These are phyloP conservation scores for Tetramorium parvispinum DNA, from an alignment of 1,140 invertebrate genomes.

Conservation along the genomic window DNA sequence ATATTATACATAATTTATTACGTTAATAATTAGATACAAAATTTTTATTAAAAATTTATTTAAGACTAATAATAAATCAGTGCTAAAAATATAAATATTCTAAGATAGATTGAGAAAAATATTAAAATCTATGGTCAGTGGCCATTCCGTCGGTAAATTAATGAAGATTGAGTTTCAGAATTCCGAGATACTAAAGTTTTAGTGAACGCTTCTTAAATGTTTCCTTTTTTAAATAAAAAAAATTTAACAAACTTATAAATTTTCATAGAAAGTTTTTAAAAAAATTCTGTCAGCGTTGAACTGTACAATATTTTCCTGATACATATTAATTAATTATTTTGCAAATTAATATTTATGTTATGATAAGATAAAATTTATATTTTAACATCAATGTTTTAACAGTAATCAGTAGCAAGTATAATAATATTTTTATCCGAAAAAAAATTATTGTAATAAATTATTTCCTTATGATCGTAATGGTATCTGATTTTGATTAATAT, in stretches of 20 bases:
- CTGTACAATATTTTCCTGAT: background rate
- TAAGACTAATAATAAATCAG: background rate
- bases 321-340: constrained; percentile 11
- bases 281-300: background rate
- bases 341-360: background rate
- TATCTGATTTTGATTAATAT: background rate
- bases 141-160: constrained; percentile 14
- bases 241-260: background rate
- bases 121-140: background rate
- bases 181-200: background rate
- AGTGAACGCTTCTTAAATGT: background rate
- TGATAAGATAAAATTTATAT: background rate
- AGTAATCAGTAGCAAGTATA: background rate
- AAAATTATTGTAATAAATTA: background rate
- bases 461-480: background rate
- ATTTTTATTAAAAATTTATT: background rate
- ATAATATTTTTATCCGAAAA: background rate
- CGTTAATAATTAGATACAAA: background rate
- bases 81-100: background rate
- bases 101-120: background rate
- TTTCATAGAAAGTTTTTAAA: background rate
- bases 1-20: background rate
- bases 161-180: background rate
- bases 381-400: background rate
- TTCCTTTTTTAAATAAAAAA: background rate